Evolutionary conservation across 2,888 invertebrate species (phyloP), one percentile per base, ranked within the genome.

Genomic region (Iphiclides podalirius): DNA sequence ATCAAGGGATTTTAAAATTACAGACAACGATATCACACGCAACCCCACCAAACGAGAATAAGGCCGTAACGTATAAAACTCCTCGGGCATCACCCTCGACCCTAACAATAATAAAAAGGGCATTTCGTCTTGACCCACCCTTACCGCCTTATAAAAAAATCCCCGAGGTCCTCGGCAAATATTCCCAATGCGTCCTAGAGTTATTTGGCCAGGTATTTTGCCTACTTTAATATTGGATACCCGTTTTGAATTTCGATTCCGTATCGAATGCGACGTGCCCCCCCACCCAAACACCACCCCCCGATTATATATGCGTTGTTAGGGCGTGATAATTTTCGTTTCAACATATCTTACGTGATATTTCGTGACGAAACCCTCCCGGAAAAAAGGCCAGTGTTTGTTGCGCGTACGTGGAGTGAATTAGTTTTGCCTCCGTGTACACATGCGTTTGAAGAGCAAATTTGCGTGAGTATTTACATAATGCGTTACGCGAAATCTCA

Each of bases 121-220:
- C 44, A 37, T 50, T 44, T 50, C 17, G 39, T 48, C 39, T 40
- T 50, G 50, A 50, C 50, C 50, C 50, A 38, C 38, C 38, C 31
- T 34, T 17, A 11, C 6, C 20, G 11, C 11, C 31, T 4, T 11
- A 31, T 26, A 33, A 42, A 48, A 42, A 33, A 40, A 31, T 15
- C n/a, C 40, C 39, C 16, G 13, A 16, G 28, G 26, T 42, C 44
- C 60, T 61, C 55, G 44, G 55, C 59, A 59, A 63, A 63, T 64
- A 70, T 67, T 67, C 67, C 52, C 56, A 20, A 49, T 57, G 59
- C 66, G 64, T 66, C 52, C 61, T 52, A 52, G 61, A 67, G 68
- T 62, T 67, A 68, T 66, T 66, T 58, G 62, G 62, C 49, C 66
- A 67, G 70, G 68, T 70, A 70, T 70, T 68, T 64, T 59, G 56